Base-by-base conservation (phyloP, 2,113 vertebrate genomes). In the Thunnus thynnus region DNA sequence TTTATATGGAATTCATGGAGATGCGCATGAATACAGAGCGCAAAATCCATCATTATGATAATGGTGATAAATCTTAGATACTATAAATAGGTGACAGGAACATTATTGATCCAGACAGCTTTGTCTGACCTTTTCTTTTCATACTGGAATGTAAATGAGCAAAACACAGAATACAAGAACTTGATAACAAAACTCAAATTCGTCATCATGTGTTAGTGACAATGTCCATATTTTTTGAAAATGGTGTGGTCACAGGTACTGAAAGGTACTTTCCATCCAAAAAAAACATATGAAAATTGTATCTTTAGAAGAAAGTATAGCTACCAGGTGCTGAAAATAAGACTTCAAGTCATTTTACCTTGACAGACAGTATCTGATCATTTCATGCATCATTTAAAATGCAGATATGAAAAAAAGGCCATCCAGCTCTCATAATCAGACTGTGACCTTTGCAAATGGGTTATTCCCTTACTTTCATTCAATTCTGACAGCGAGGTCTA, bases 381-480 rank as follows among this genome's bases (percentile, higher is more conserved):
- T 41, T 54, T 27, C 63, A 41, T 52, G n/a, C 36, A 54, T 79
- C 52, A 56, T 80, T 75, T 25, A 44, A 76, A 82, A 72, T 71
- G 36, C 51, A 58, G 48, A 54, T 60, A 17, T 57, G 30, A 47
- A 56, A 83, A 83, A 72, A 74, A 64, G 13, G 3, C 17, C 78
- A 44, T 51, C 18, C 10, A 2, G 20, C 56, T 67, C n/a, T 78
- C n/a, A 71, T 88, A 60, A 70, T 62, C 46, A 9, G 18, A 36
- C 27, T 51, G 22, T 80, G 86, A 85, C 88, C 86, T 92, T 87
- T 89, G 20, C 56, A 79, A 67, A 76, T 76, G 36, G 13, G 5
- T 50, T 55, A 16, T 70, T 80, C 52, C 18, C 13, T 48, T 18
- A 13, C 60, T 44, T 80, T 70, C 69, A 48, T 75, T 76, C 41